Evolutionary conservation across 2,113 vertebrate species (phyloP).

Genomic region (Melanotaenia duboulayi): DNA sequence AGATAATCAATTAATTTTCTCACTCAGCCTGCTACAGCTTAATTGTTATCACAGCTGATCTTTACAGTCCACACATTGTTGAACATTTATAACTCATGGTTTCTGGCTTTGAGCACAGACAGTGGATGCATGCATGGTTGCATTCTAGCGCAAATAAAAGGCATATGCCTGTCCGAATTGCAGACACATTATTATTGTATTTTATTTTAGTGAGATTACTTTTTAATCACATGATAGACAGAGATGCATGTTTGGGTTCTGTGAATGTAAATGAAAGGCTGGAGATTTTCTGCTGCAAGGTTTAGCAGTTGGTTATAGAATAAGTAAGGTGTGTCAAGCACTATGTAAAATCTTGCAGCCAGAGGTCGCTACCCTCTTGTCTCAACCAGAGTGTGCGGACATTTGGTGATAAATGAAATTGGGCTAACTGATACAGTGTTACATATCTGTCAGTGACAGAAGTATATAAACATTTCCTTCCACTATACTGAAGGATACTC

Average conservation of each 20-base stretch:
- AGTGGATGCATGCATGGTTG: background rate
- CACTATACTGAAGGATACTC: no score
- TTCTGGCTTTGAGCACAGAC: background rate
- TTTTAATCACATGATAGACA: background rate
- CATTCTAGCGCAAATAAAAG: background rate
- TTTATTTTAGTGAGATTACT: background rate
- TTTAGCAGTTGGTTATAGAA: background rate
- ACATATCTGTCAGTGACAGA: background rate
- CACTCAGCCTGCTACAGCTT: background rate
- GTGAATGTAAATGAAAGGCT: background rate
- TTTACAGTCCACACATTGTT: background rate
- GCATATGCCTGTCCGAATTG: background rate
- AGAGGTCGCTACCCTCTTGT: no score
- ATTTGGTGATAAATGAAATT: no score
- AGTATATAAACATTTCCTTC: background rate
- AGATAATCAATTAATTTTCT: background rate
- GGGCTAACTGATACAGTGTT: no score
- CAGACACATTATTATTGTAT: background rate
- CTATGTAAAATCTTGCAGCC: no score
- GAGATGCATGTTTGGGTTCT: background rate
- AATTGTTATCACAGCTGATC: background rate
- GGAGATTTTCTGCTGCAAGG: background rate
- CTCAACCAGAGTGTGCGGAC: no score
- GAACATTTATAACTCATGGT: background rate
- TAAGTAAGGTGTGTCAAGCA: no score